phyloP scores from a whole-genome alignment of 2,888 invertebrate species.

The Leucoptera coffeella region DNA sequence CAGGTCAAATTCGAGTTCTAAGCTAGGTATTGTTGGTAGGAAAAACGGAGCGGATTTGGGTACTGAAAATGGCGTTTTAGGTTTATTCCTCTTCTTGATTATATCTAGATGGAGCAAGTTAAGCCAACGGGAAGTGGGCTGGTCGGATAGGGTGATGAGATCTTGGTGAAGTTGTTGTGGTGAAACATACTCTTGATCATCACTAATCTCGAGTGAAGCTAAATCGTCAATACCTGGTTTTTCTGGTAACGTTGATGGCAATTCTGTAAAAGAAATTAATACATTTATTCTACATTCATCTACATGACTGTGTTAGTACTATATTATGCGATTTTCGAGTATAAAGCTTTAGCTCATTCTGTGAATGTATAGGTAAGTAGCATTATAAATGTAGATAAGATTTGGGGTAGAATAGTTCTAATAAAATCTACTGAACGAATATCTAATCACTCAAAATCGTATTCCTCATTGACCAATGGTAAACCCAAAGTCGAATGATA shows the following conservation, averaged over 20 bases:
- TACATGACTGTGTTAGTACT: no score
- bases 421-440: no score
- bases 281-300: no score
- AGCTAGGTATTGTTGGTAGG: conserved; percentile 80
- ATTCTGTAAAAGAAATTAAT: conserved; percentile 14
- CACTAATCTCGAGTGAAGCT: conserved; percentile 27
- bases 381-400: no score
- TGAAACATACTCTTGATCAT: conserved; percentile 59
- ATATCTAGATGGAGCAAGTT: conserved; percentile 81
- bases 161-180: conserved; percentile 70
- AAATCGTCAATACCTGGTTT: conserved; percentile 38
- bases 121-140: conserved; percentile 86
- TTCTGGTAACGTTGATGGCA: conserved; percentile 38
- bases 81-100: conserved; percentile 85
- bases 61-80: conserved; percentile 73
- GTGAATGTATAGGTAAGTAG: no score
- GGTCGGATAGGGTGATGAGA: conserved; percentile 77
- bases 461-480: no score
- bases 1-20: conserved; percentile 77
- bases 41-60: conserved; percentile 94
- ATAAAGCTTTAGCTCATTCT: no score
- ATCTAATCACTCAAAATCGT: no score
- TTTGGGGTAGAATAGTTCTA: no score
- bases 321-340: no score
- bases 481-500: no score